These are phyloP conservation scores for Propithecus perrieri DNA, from an alignment of 2,797 vertebrate genomes.

Conservation along the genomic window DNA sequence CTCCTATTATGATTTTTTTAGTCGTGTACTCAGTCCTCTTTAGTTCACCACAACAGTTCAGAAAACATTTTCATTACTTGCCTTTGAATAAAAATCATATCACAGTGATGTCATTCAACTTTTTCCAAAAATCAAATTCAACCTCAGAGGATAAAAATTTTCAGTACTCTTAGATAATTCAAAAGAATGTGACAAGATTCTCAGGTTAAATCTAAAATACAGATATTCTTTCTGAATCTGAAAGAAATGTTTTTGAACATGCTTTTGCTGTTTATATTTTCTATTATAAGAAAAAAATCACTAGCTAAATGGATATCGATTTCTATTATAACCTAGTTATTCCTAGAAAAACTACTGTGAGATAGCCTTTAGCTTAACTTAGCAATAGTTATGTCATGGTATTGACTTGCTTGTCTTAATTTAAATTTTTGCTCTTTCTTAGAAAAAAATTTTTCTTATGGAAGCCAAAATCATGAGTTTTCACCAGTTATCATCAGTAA, in stretches of 20 bases:
- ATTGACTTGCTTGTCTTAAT: conserved; percentile 14
- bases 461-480: not conserved
- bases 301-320: not conserved
- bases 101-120: not conserved
- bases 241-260: not conserved
- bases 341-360: not conserved
- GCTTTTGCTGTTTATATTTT: not conserved
- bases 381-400: not conserved
- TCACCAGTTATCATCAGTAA: not conserved
- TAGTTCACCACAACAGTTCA: conserved; percentile 17
- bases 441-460: not conserved
- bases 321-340: conserved; percentile 29
- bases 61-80: conserved; percentile 23
- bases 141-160: not conserved
- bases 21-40: not conserved
- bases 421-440: not conserved
- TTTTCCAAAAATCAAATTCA: not conserved
- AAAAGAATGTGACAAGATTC: conserved; percentile 31
- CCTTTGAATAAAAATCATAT: not conserved
- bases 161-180: not conserved
- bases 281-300: not conserved
- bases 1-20: not conserved
- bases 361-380: not conserved
- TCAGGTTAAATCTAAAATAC: conserved; percentile 4
- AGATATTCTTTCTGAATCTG: not conserved